Conservation (phyloP, 2,113 vertebrate genomes). For the Condylura cristata region DNA sequence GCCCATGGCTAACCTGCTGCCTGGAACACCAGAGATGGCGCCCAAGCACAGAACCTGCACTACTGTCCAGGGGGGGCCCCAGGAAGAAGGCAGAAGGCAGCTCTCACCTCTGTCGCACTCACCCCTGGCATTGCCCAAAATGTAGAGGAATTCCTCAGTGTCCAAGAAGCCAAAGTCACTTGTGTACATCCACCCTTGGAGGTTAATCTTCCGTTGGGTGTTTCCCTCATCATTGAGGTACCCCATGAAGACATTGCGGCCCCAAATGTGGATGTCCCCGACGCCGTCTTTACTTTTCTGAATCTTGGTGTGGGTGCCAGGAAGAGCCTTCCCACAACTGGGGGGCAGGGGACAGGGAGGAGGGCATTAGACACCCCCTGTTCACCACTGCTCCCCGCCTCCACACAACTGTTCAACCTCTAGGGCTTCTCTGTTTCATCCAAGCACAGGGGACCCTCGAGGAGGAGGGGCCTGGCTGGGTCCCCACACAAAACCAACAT, state of each 20-base stretch:
- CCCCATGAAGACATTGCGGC: conserved; percentile 70
- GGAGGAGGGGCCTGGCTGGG: too few species aligned
- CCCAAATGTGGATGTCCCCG: conserved; percentile 33
- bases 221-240: background rate
- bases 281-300: background rate
- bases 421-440: background rate
- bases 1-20: too few species aligned
- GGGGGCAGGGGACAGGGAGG: background rate
- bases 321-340: conserved; percentile 55
- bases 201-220: background rate
- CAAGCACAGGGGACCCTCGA: too few species aligned
- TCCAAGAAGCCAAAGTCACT: conserved; percentile 54
- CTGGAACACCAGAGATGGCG: background rate
- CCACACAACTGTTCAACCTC: too few species aligned
- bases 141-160: background rate
- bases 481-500: background rate
- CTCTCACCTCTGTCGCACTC: background rate
- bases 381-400: fast-evolving
- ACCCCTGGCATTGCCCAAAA: background rate
- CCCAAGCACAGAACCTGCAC: background rate
- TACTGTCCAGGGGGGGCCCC: background rate
- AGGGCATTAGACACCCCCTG: background rate
- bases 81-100: background rate
- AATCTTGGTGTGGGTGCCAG: background rate
- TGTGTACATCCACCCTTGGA: background rate